Base-by-base conservation (phyloP, 2,113 vertebrate species). In the Pterocles gutturalis region DNA sequence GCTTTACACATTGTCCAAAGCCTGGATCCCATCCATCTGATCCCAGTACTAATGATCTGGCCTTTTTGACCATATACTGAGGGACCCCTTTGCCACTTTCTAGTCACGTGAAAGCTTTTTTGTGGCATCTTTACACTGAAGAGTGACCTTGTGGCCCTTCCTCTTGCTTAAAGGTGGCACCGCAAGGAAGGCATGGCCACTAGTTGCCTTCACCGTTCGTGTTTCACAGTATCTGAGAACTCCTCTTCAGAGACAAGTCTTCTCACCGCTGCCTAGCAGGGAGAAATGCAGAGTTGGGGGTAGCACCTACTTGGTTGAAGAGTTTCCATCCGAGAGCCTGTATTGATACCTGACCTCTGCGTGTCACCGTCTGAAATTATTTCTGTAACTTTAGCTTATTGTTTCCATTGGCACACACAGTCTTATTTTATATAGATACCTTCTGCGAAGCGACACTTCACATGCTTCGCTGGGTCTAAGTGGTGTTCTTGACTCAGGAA, bases 201-300 rank as follows among this genome's bases (percentile, higher is more conserved):
- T 36, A 5, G 46, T 20, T 51, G 43, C 33, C 10, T 21, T 77
- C 25, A 36, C 65, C 0, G 0, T 28, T 81, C 31, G n/a, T 0
- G 1, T 51, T 70, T 38, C 72, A n/a, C 34, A 20, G 3, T 8
- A 20, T 45, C 58, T 33, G 22, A 60, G 36, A 82, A n/a, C 10
- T 51, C 11, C 17, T 34, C 49, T 57, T 25, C 41, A 25, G 19
- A 17, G 36, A 4, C n/a, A 65, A 67, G 24, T 24, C 55, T 78
- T 65, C 51, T 65, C 49, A 13, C 41, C 14, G 2, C 33, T 58
- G 25, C 48, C 53, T 53, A 34, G 48, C 48, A 75, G 24, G 33
- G 43, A 67, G 43, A 55, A 58, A 45, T 26, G 49, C 4, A 45
- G 73, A 73, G 34, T 2, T 80, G 21, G 19, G 11, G 49, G 21